Base-by-base conservation (phyloP, 2,888 invertebrate genomes). In the Brachyptera putata region DNA sequence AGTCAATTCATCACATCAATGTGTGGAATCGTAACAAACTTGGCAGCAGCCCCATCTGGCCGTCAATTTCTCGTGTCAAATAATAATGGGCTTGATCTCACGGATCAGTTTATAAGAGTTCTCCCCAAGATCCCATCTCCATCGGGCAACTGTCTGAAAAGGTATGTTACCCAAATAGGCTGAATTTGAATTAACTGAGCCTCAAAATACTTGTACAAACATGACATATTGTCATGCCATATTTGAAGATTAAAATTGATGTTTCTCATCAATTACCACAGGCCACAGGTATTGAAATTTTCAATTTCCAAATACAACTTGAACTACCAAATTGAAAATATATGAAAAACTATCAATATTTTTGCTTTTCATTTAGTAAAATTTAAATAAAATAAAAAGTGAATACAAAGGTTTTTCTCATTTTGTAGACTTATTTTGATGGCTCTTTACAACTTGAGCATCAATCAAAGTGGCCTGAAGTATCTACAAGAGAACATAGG, bases 391-490 rank as follows among this genome's bases (percentile, higher is more conserved):
- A n/a, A n/a, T 16, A 41, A 24, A 13, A 34, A 24, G 3, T 22
- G 39, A 43, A 11, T 46, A 48, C 24, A 18, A 14, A 16, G 16
- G 24, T 43, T 62, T n/a, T 39, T 5, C 4, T 24, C 22, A 49
- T 14, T 22, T 64, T 68, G 1, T 66, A 75, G 75, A 64, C 67
- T 74, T 56, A 67, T 75, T 39, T 63, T 76, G 24, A 72, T 73
- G 70, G 70, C 71, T 39, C 64, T 76, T 43, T 75, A 73, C 67
- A 76, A 76, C 63, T 67, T 75, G 24, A 73, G 73, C 60, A 70
- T 75, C 57, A 75, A 74, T 63, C 70, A 71, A 26, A 67, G 66
- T 34, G 75, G 74, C 2, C 63, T 75, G 21, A 34, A 63, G 9
- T 63, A 67, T 61, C 63, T 70, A 21, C 67, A 68, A 56, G 67